Evolutionary conservation across 2,113 vertebrate genomes (phyloP).

Genomic region (Crotalus tigris): DNA sequence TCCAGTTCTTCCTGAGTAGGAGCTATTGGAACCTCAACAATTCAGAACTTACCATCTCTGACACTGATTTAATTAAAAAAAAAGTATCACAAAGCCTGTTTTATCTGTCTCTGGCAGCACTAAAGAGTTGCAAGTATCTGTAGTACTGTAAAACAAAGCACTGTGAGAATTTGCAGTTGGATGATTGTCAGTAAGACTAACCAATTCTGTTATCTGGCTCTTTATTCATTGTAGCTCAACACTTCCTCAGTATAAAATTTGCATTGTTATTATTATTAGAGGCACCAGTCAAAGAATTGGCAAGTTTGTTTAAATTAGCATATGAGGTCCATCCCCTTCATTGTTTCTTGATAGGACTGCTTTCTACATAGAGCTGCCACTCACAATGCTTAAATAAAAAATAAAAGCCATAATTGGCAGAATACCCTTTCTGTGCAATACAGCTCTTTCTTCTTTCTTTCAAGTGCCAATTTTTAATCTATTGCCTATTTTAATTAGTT

Average conservation of each 20-base stretch:
- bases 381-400: background rate
- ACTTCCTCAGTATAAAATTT: background rate
- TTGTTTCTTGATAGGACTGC: background rate
- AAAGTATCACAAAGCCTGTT: background rate
- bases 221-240: background rate
- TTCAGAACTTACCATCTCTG: background rate
- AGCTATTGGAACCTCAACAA: background rate
- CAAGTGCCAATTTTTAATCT: background rate
- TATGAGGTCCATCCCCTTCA: background rate
- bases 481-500: background rate
- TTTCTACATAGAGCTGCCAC: background rate
- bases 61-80: background rate
- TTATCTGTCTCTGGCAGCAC: constrained; percentile 7
- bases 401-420: background rate
- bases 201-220: background rate
- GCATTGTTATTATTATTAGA: background rate
- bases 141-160: constrained; percentile 13
- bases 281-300: background rate
- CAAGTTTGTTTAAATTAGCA: background rate
- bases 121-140: background rate
- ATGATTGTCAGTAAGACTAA: background rate
- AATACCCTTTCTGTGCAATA: background rate
- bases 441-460: background rate
- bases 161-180: background rate
- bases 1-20: constrained; percentile 5